Conservation (phyloP, 2,797 vertebrate species). For the Poeciliopsis infans region DNA sequence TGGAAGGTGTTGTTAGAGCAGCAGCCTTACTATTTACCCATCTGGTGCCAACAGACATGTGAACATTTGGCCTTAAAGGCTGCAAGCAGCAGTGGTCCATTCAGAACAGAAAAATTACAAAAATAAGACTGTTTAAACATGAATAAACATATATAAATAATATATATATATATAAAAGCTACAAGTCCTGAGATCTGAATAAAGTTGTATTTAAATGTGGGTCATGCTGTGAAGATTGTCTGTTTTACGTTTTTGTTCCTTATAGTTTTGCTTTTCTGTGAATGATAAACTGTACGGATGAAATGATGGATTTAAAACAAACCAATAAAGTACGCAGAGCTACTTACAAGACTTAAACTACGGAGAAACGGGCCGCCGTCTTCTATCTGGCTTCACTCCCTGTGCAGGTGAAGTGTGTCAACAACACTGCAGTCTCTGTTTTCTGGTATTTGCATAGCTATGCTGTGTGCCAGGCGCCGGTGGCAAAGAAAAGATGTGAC, state of each 20-base stretch:
- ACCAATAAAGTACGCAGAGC: slow-evolving; percentile 79
- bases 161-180: slow-evolving; percentile 61
- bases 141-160: slow-evolving; percentile 65
- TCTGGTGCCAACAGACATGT: slow-evolving; percentile 62
- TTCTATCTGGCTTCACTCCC: slow-evolving; percentile 52
- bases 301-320: slow-evolving; percentile 77
- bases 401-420: slow-evolving; percentile 59
- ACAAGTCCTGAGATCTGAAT: slow-evolving; percentile 78
- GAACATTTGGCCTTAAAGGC: slow-evolving; percentile 73
- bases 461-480: slow-evolving; percentile 45
- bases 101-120: slow-evolving; percentile 63
- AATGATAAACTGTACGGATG: slow-evolving; percentile 80
- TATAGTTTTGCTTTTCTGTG: slow-evolving; percentile 69
- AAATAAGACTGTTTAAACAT: slow-evolving; percentile 59
- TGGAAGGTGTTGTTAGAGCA: slow-evolving; percentile 51
- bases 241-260: slow-evolving; percentile 67
- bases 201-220: slow-evolving; percentile 85
- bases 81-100: slow-evolving; percentile 52
- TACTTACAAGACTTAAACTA: slow-evolving; percentile 60
- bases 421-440: slow-evolving; percentile 68
- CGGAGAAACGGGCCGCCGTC: slow-evolving; percentile 45
- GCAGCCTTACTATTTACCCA: slow-evolving; percentile 65
- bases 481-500: slow-evolving; percentile 67
- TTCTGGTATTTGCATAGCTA: slow-evolving; percentile 72
- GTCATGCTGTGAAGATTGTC: slow-evolving; percentile 77